A percentile compares a stretch with the other conserved stretches of the same genome.
These are phyloP conservation scores for Cotesia vestalis DNA, from an alignment of 1,140 invertebrate genomes.

Conservation along the genomic window DNA sequence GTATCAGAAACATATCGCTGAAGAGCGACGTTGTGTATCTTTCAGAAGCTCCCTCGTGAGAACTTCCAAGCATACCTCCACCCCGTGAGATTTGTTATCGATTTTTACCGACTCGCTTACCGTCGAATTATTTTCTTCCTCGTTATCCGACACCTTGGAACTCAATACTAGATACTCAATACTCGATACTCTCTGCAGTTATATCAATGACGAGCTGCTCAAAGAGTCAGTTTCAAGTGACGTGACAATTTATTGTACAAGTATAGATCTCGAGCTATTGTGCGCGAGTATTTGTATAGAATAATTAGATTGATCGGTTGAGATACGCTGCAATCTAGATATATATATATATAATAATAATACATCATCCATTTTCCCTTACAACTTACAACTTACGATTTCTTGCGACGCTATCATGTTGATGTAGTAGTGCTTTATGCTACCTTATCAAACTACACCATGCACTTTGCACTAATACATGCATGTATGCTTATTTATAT, in stretches of 20 bases:
- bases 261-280: not conserved
- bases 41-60: conserved; percentile 29
- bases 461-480: no score
- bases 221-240: not conserved
- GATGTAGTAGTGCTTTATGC: no score
- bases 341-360: no score
- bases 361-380: not conserved
- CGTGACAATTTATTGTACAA: conserved; percentile 10
- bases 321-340: conserved; percentile 5
- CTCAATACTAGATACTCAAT: no score
- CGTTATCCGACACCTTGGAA: not conserved
- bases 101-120: conserved; percentile 17
- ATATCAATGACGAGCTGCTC: not conserved
- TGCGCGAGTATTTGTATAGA: conserved; percentile 12
- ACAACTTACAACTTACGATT: not conserved
- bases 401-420: no score
- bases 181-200: not conserved
- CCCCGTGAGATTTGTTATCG: conserved; percentile 27
- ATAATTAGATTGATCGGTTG: conserved; percentile 41
- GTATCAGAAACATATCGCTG: conserved; percentile 23
- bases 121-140: conserved; percentile 6
- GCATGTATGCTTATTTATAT: not conserved
- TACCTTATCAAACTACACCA: not conserved
- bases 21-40: conserved; percentile 23
- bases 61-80: conserved; percentile 20